Evolutionary conservation across 2,113 vertebrate species (phyloP).

Genomic region (Lates calcarifer): DNA sequence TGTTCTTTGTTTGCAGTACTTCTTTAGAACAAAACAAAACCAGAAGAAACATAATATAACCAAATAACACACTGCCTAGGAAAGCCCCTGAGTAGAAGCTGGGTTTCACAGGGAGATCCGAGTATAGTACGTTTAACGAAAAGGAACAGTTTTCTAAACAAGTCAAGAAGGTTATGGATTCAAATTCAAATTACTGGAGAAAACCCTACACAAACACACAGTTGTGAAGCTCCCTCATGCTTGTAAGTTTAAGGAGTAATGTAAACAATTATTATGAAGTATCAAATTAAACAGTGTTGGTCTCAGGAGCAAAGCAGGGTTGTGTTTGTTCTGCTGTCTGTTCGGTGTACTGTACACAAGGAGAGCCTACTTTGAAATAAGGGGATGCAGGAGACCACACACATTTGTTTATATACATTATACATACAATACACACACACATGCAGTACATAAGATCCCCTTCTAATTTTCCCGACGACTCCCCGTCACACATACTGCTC

Average conservation of each 20-base stretch:
- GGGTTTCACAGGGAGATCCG: constrained; percentile 11
- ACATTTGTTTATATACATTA: constrained; percentile 50
- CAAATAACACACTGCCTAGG: constrained; percentile 21
- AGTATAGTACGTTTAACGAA: neutral
- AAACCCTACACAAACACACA: constrained; percentile 49
- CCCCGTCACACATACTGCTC: constrained; percentile 12
- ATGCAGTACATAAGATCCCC: constrained; percentile 21
- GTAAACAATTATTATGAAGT: constrained; percentile 72
- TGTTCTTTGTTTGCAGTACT: constrained; percentile 46
- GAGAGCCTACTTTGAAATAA: constrained; percentile 42
- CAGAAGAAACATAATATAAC: constrained; percentile 20
- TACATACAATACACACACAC: constrained; percentile 39
- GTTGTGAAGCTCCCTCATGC: constrained; percentile 46
- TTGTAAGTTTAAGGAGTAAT: constrained; percentile 47
- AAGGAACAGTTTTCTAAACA: constrained; percentile 46
- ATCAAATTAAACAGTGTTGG: constrained; percentile 61
- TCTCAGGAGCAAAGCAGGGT: constrained; percentile 37
- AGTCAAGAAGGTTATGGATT: constrained; percentile 47
- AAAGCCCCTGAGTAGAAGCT: neutral
- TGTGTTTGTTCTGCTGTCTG: constrained; percentile 65
- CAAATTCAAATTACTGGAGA: constrained; percentile 40
- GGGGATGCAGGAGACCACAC: constrained; percentile 67
- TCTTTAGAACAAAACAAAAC: constrained; percentile 55
- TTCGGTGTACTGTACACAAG: constrained; percentile 55
- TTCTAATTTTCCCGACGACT: constrained; percentile 47